A percentile compares a stretch with the other conserved stretches of the same genome.
Conservation (phyloP, 2,797 vertebrate genomes). For the Argya squamiceps region DNA sequence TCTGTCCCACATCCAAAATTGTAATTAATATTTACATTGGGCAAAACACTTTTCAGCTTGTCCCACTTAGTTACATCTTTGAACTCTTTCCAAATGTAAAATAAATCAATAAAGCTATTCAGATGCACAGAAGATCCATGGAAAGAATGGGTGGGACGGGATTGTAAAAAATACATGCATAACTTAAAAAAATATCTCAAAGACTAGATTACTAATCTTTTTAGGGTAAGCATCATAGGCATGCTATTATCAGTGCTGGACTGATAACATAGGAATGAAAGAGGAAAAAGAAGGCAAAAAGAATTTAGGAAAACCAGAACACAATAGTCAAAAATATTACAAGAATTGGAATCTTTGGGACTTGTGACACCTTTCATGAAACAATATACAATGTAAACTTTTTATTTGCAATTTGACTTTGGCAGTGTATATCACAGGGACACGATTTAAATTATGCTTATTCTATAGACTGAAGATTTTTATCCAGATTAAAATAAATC, state of each 20-base stretch:
- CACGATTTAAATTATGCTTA: conserved; percentile 22
- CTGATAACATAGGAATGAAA: conserved; percentile 23
- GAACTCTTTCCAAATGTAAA: neutral
- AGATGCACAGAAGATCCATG: conserved; percentile 55
- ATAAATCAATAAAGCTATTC: neutral
- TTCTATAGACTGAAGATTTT: conserved; percentile 42
- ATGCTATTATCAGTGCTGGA: conserved; percentile 47
- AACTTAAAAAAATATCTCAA: conserved; percentile 1
- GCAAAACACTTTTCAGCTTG: neutral
- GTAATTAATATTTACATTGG: neutral
- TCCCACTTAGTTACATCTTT: neutral
- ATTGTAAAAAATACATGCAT: conserved; percentile 24
- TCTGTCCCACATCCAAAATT: neutral
- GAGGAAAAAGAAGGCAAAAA: neutral
- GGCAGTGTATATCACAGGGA: neutral
- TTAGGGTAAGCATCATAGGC: neutral
- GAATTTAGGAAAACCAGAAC: conserved; percentile 36
- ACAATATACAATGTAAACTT: neutral
- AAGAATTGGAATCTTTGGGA: neutral
- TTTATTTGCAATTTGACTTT: conserved; percentile 9
- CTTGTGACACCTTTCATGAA: neutral
- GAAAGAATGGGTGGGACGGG: neutral
- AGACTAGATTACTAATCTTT: neutral
- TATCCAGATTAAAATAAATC: conserved; percentile 63
- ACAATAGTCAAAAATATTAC: neutral